Percentiles rank a stretch among this genome's conserved stretches.
phyloP scores from a whole-genome alignment of 2,113 vertebrate species.

The Budorcas taxicolor region DNA sequence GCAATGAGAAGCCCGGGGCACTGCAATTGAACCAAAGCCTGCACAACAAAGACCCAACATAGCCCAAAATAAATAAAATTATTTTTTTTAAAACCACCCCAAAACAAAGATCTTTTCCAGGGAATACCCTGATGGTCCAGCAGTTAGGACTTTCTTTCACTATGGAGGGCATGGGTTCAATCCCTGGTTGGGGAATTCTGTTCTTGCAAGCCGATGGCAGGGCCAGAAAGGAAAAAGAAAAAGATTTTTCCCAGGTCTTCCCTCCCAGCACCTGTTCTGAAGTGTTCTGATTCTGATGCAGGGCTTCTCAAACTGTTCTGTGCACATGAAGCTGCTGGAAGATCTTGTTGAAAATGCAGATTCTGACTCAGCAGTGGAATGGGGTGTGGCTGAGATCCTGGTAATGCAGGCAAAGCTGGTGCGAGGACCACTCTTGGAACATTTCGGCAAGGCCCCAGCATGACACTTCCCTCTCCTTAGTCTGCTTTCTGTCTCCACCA shows the following conservation, averaged over 20 bases:
- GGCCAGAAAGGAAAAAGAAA: not conserved
- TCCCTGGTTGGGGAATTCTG: not conserved
- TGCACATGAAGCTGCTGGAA: not conserved
- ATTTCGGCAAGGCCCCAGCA: rapidly evolving
- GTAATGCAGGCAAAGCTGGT: not conserved
- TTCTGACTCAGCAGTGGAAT: not conserved
- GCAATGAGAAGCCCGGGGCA: not conserved
- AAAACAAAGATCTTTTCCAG: not conserved
- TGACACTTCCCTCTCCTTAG: no score
- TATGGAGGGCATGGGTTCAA: not conserved
- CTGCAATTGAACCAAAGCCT: not conserved
- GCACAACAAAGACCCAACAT: not conserved
- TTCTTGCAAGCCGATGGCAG: rapidly evolving
- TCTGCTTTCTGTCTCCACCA: not conserved
- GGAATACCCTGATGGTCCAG: not conserved
- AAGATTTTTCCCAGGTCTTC: not conserved
- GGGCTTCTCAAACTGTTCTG: not conserved
- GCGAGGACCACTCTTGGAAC: not conserved
- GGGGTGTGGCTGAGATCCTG: not conserved
- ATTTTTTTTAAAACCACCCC: not conserved
- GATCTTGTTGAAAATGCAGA: not conserved
- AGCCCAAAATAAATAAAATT: not conserved
- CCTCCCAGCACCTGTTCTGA: not conserved
- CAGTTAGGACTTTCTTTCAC: not conserved
- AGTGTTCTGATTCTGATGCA: not conserved